Evolutionary conservation across 2,797 vertebrate species (phyloP).

Genomic region (Limosa lapponica): DNA sequence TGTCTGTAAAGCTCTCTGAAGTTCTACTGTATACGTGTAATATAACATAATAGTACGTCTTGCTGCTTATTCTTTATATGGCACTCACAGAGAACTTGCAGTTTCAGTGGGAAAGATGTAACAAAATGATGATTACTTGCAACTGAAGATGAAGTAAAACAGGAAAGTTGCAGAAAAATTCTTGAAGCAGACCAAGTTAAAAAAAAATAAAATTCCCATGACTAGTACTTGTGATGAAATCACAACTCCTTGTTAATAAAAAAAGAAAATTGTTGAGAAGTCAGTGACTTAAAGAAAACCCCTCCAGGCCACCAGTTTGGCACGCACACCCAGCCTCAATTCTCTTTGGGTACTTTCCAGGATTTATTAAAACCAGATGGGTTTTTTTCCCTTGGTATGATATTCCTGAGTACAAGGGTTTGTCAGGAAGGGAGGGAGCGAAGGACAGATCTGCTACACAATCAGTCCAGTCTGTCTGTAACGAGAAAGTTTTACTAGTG

Average conservation of each 20-base stretch:
- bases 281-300: not conserved
- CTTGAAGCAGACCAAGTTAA: not conserved
- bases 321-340: not conserved
- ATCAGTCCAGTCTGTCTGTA: not conserved
- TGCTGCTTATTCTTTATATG: not conserved
- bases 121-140: not conserved
- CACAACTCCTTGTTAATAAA: not conserved
- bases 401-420: not conserved
- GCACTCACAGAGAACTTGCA: not conserved
- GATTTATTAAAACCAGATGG: not conserved
- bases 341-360: not conserved
- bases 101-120: not conserved
- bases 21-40: not conserved
- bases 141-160: not conserved
- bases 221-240: not conserved
- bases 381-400: not conserved
- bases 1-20: not conserved
- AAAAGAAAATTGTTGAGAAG: not conserved
- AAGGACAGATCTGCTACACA: not conserved
- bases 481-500: not conserved
- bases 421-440: not conserved
- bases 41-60: fast-evolving
- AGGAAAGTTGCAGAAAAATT: not conserved
- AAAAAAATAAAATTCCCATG: not conserved
- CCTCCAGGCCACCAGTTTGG: not conserved